Base-by-base conservation (phyloP, 2,113 vertebrate genomes). In the Mohoua ochrocephala region DNA sequence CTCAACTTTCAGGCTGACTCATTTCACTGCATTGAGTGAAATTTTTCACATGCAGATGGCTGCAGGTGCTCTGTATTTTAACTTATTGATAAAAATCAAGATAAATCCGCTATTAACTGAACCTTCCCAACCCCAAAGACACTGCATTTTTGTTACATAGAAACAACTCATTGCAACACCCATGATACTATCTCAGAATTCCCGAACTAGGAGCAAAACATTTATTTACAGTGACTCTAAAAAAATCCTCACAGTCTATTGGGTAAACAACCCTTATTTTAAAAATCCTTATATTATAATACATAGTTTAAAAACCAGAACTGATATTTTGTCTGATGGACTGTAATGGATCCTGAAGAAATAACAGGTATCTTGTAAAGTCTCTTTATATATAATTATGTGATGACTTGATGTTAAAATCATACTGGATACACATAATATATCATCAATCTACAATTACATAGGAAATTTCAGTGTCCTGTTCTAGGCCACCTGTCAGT, bases 321-420 rank as follows among this genome's bases (percentile, higher is more conserved):
- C 31, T 33, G 52, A 19, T 77, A 88, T 91, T 93, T 93, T 93
- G 61, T 35, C 49, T 93, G 67, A 89, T 63, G 61, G 41, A 69
- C 42, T 69, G 67, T 85, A 94, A 94, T 83, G 45, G 69, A 89
- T 69, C 57, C 74, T 79, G 49, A 54, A 91, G 33, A 96, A 95
- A 94, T 92, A 90, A 76, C 45, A 93, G 45, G 45, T 76, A 94
- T 73, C 65, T 89, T 67, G 14, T 42, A 39, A 82, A 93, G 30
- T 61, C 41, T 68, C 49, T 91, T 79, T 73, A 83, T 49, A 22
- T 84, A 49, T 89, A 95, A 93, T 96, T 94, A 93, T 61, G 50
- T 33, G 53, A 78, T 78, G 61, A 76, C 64, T 81, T 64, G 70
- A 79, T 79, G 49, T 52, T 74, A 90, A 94, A 96, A 85, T 91